Conservation (phyloP, 1,140 invertebrate genomes). For the Zaprionus capensis region DNA sequence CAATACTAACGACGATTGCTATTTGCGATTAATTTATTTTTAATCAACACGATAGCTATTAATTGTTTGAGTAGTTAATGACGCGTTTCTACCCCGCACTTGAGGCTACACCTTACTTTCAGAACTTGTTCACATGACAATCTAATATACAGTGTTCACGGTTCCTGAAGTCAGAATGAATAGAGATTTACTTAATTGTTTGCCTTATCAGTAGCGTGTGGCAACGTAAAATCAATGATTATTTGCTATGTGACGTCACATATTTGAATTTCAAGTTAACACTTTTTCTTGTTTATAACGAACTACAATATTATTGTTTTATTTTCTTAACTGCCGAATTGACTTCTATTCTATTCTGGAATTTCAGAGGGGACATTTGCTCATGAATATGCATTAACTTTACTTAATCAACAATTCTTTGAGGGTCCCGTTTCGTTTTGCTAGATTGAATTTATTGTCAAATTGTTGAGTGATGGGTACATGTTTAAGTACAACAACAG, state of each 20-base stretch:
- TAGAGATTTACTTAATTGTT: not conserved
- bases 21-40: not conserved
- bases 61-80: not conserved
- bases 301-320: not conserved
- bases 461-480: not conserved
- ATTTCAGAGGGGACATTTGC: not conserved
- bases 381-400: not conserved
- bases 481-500: no score
- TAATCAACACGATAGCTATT: not conserved
- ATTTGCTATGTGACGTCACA: slow-evolving; percentile 1
- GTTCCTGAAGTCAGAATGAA: not conserved
- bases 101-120: not conserved
- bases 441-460: not conserved
- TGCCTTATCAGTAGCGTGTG: not conserved
- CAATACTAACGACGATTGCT: not conserved
- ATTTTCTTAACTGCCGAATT: not conserved
- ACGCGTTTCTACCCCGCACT: not conserved
- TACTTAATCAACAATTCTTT: not conserved
- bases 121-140: not conserved
- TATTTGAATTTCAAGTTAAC: not conserved
- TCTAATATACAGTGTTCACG: not conserved
- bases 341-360: no score
- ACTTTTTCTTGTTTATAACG: not conserved
- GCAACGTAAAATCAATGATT: not conserved
- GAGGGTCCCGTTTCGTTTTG: not conserved